Evolutionary conservation across 2,888 invertebrate genomes (phyloP).

Genomic region (Helicoverpa assulta): DNA sequence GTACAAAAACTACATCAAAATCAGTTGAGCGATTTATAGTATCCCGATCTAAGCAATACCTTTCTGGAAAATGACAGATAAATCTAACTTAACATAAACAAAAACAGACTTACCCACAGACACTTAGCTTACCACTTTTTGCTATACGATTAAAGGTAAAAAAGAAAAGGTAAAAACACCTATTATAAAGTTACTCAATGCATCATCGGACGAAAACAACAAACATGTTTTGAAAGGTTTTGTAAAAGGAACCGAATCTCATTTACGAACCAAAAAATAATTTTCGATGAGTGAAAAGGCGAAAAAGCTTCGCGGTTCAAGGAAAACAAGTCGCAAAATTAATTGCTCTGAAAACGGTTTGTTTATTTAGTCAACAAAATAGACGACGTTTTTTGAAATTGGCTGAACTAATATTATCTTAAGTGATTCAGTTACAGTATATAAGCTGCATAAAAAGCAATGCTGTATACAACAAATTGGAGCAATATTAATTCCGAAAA

Average conservation of each 20-base stretch:
- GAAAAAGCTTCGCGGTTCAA: slow-evolving; percentile 32
- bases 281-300: slow-evolving; percentile 25
- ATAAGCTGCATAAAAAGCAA: too few species aligned
- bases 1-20: too few species aligned
- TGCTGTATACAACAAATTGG: too few species aligned
- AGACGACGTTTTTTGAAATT: too few species aligned
- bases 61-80: too few species aligned
- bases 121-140: background rate
- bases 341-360: slow-evolving; percentile 40
- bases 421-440: too few species aligned
- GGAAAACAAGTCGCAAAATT: slow-evolving; percentile 50
- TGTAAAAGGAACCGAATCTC: slow-evolving; percentile 31
- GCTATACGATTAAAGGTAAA: background rate
- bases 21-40: too few species aligned
- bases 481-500: background rate
- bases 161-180: slow-evolving; percentile 19
- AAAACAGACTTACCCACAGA: too few species aligned
- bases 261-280: slow-evolving; percentile 33
- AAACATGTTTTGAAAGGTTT: slow-evolving; percentile 56
- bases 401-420: too few species aligned
- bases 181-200: slow-evolving; percentile 22
- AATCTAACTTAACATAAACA: too few species aligned
- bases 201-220: slow-evolving; percentile 38
- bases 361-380: slow-evolving; percentile 32
- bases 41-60: too few species aligned